Conservation (phyloP, 2,888 invertebrate species). For the Drosophila lutescens region DNA sequence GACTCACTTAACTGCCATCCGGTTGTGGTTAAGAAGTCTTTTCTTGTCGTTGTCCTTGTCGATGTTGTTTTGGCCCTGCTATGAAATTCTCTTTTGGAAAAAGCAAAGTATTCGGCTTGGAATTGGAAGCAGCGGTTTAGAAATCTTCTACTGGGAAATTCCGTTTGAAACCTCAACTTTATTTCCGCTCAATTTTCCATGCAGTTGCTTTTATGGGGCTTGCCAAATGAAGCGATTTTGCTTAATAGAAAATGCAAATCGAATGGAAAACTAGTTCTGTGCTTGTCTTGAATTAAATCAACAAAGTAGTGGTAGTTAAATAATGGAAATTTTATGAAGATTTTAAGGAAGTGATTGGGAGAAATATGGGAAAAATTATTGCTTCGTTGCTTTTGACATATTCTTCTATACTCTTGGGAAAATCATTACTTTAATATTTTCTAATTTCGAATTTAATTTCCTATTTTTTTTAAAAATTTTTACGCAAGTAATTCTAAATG, state of each 20-base stretch:
- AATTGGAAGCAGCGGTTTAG: slow-evolving; percentile 26
- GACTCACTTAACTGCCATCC: slow-evolving; percentile 41
- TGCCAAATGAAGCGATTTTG: slow-evolving; percentile 17
- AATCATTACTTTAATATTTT: too few species aligned
- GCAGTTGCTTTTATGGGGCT: slow-evolving; percentile 23
- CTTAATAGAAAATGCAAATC: slow-evolving; percentile 24
- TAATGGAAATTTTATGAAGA: not conserved
- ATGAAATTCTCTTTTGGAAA: slow-evolving; percentile 27
- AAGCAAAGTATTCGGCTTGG: not conserved
- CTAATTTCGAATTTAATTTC: too few species aligned
- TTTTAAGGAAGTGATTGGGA: too few species aligned
- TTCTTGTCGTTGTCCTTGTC: slow-evolving; percentile 5
- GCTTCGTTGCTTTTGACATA: too few species aligned
- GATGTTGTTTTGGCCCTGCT: slow-evolving; percentile 3
- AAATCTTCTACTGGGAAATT: slow-evolving; percentile 19
- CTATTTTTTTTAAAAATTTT: not conserved
- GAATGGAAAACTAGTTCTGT: slow-evolving; percentile 6
- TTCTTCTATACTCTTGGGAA: too few species aligned
- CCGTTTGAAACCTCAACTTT: slow-evolving; percentile 20
- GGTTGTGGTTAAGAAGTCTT: slow-evolving; percentile 41
- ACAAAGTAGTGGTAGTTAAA: not conserved
- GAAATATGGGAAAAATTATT: too few species aligned
- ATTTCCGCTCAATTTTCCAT: slow-evolving; percentile 26
- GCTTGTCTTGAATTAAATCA: not conserved
- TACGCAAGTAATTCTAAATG: not conserved